A percentile compares a stretch with the other conserved stretches of the same genome.
Evolutionary conservation across 2,113 vertebrate genomes (phyloP).

Genomic region (Bubo bubo): DNA sequence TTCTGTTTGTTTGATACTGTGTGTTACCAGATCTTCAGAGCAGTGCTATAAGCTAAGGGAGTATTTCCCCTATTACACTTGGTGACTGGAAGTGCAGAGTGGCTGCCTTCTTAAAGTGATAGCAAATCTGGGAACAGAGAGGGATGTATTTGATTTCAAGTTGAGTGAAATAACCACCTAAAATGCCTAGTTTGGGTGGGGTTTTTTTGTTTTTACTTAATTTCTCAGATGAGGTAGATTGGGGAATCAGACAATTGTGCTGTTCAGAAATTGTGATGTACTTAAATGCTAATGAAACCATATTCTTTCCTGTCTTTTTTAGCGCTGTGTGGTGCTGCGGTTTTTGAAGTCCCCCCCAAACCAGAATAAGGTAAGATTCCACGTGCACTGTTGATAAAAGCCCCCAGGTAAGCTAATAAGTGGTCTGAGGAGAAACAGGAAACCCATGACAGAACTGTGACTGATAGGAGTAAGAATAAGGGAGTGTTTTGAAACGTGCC

Average conservation of each 20-base stretch:
- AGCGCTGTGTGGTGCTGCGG: slow-evolving; percentile 92
- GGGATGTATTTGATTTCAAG: not conserved
- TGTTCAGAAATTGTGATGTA: not conserved
- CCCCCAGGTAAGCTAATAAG: not conserved
- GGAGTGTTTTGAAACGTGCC: not conserved
- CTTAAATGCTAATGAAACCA: not conserved
- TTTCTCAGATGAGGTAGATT: not conserved
- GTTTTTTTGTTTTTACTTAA: no score
- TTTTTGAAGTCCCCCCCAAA: slow-evolving; percentile 90
- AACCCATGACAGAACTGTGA: not conserved
- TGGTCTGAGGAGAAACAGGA: not conserved
- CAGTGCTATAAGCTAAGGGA: not conserved
- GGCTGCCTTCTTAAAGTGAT: not conserved
- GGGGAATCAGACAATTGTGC: not conserved
- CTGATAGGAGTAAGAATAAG: not conserved
- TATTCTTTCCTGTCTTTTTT: not conserved
- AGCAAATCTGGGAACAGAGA: not conserved
- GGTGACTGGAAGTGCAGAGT: not conserved
- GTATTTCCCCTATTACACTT: not conserved
- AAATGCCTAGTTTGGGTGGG: not conserved
- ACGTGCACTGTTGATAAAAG: not conserved
- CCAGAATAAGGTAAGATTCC: slow-evolving; percentile 81
- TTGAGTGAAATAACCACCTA: not conserved
- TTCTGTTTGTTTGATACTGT: not conserved
- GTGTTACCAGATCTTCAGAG: not conserved